Percentiles rank a stretch among this genome's conserved stretches.
These are phyloP conservation scores for Lasiurus borealis DNA, from an alignment of 2,113 vertebrate genomes.

Conservation along the genomic window DNA sequence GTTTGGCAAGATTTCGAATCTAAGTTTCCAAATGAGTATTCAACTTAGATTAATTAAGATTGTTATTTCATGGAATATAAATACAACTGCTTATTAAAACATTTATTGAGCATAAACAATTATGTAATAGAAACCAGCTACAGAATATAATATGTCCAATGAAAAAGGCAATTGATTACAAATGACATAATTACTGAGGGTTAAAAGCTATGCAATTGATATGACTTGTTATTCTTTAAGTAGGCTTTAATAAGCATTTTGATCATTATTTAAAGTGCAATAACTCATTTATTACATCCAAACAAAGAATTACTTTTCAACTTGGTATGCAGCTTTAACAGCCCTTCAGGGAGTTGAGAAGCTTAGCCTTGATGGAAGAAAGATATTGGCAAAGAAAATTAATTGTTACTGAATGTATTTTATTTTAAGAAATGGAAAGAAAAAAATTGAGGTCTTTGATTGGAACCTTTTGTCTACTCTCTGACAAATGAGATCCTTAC, in stretches of 20 bases:
- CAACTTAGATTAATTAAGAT: slow-evolving; percentile 82
- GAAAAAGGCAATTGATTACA: slow-evolving; percentile 80
- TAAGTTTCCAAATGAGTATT: slow-evolving; percentile 80
- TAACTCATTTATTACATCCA: slow-evolving; percentile 77
- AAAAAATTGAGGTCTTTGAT: slow-evolving; percentile 36
- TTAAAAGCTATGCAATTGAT: slow-evolving; percentile 77
- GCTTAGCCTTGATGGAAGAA: slow-evolving; percentile 56
- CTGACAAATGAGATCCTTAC: slow-evolving; percentile 54
- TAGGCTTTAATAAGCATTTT: slow-evolving; percentile 79
- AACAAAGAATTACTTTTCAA: slow-evolving; percentile 67
- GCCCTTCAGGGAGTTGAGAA: slow-evolving; percentile 45
- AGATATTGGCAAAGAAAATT: slow-evolving; percentile 63
- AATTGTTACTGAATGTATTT: slow-evolving; percentile 61
- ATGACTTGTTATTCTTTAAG: slow-evolving; percentile 66
- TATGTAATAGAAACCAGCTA: slow-evolving; percentile 80
- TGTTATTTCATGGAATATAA: slow-evolving; percentile 80
- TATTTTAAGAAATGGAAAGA: slow-evolving; percentile 63
- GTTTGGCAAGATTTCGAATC: slow-evolving; percentile 73
- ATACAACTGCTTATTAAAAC: slow-evolving; percentile 83
- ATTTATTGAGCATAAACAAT: slow-evolving; percentile 81
- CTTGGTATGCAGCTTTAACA: neutral
- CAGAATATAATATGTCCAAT: slow-evolving; percentile 77
- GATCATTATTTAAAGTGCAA: slow-evolving; percentile 79
- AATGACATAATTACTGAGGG: slow-evolving; percentile 79
- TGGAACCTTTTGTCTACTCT: slow-evolving; percentile 44